These are phyloP conservation scores for Tyria jacobaeae DNA, from an alignment of 2,888 invertebrate species.

Conservation along the genomic window DNA sequence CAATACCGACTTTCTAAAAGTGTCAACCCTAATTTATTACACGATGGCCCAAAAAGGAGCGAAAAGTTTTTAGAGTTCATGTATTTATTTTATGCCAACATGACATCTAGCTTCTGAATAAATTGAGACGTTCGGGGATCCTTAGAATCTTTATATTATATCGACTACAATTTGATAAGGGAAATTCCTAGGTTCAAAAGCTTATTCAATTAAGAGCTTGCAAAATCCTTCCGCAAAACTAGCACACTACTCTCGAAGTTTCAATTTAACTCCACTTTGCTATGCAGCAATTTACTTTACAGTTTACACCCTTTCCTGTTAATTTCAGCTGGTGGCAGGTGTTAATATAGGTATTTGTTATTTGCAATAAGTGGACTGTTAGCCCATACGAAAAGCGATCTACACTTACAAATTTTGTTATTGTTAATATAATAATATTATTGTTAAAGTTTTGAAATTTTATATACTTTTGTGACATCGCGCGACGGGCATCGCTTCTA, in stretches of 20 bases:
- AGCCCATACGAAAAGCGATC: constrained; percentile 15
- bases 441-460: too few relatives aligned
- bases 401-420: too few relatives aligned
- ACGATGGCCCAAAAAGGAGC: too few relatives aligned
- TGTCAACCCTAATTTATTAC: background rate
- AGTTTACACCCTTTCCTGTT: constrained; percentile 11
- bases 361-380: constrained; percentile 10
- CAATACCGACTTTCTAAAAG: background rate
- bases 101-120: background rate
- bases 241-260: background rate
- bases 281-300: constrained; percentile 4
- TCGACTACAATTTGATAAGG: too few relatives aligned
- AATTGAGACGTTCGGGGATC: too few relatives aligned
- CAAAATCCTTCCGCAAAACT: background rate
- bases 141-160: too few relatives aligned
- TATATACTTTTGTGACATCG: too few relatives aligned
- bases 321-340: constrained; percentile 17
- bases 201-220: background rate
- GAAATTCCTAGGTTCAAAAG: too few relatives aligned
- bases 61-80: too few relatives aligned
- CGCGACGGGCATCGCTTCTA: too few relatives aligned
- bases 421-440: too few relatives aligned
- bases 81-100: background rate
- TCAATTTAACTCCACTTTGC: background rate
- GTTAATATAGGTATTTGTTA: constrained; percentile 11